Evolutionary conservation across 1,140 invertebrate species (phyloP), one percentile per base, ranked within the genome.

Genomic region (Anoplolepis gracilipes): DNA sequence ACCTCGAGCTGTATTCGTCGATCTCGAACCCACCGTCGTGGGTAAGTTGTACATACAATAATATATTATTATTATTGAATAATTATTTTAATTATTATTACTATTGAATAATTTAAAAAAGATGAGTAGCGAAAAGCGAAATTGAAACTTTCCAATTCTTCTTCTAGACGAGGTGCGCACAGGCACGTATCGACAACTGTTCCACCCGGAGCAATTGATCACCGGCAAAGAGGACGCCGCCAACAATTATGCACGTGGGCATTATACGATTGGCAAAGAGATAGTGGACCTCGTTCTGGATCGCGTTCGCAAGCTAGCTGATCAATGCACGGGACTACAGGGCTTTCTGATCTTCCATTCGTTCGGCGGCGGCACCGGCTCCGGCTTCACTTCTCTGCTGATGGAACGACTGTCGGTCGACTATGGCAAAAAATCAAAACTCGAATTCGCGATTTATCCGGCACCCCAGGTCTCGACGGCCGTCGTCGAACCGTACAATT

Each of bases 161-260:
- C 2, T 72, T 78, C 39, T 75, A 90, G 89, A 90, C 8, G 88
- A 90, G 25, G 88, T 90, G 8, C 88, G 89, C 8, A 96, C 94
- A n/a, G 96, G 96, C n/a, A 95, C 95, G 0, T 96, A 96, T 92
- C 91, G 95, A 4, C 95, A 96, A 81, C 92, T 96, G 0, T 96
- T 96, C 90, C 96, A 96, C 86, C 96, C 96, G 0, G 96, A 96
- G 84, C 96, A 96, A 89, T 88, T 97, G 75, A 96, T 97, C 84
- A 97, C 96, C 25, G 96, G 96, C 8, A 92, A 92, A 84, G 96
- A 97, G 90, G 96, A 97, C 88, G 96, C 96, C 0, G 96, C 96
- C 4, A 97, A 97, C 87, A 97, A 97, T 92, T 96, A 96, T 84
- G 96, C 96, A 13, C 92, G 96, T 33, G 96, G 89, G 2, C 89